Base-by-base conservation (phyloP, 2,113 vertebrate species). In the Reinhardtius hippoglossoides region DNA sequence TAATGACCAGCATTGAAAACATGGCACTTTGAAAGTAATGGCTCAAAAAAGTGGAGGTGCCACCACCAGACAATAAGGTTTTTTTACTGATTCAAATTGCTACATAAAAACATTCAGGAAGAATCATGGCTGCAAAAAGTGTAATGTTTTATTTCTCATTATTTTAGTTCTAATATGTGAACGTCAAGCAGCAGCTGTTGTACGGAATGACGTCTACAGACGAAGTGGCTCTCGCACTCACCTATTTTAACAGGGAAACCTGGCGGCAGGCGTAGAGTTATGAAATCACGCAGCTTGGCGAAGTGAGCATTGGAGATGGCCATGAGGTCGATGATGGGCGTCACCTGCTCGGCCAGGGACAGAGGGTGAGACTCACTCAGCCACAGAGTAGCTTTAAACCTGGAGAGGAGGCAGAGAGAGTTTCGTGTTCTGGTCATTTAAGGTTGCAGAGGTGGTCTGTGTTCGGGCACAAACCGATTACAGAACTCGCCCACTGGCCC, bases 291-390 rank as follows among this genome's bases (percentile, higher is more conserved):
- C 68, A 95, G 87, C 82, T 95, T 95, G 67, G 95, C 95, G 74
- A 95, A 95, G 88, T 95, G 95, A 48, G 94, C 94, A 0, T 95
- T 95, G 27, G 95, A 95, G 68, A 95, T 95, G 57, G 95, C 95
- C 95, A 95, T 95, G 81, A 95, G 95, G 91, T 95, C 95, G 23
- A 95, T 95, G 86, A 95, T 95, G 74, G 95, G 95, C 0, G 94
- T 95, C 83, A 95, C 95, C 87, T 95, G 95, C 85, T 95, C 94
- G 2, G 93, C 93, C 83, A 95, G 82, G 3, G 95, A 95, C 40
- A 95, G 91, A 57, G 95, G 95, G 57, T 95, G 95, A 61, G 85
- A 87, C 82, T 95, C 95, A 74, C 95, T 95, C 58, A 95, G 58
- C 95, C 95, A 95, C 68, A 95, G 86, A 0, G 90, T 94, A 2